Evolutionary conservation across 2,888 invertebrate species (phyloP).

Genomic region (Dicyrtomina minuta): DNA sequence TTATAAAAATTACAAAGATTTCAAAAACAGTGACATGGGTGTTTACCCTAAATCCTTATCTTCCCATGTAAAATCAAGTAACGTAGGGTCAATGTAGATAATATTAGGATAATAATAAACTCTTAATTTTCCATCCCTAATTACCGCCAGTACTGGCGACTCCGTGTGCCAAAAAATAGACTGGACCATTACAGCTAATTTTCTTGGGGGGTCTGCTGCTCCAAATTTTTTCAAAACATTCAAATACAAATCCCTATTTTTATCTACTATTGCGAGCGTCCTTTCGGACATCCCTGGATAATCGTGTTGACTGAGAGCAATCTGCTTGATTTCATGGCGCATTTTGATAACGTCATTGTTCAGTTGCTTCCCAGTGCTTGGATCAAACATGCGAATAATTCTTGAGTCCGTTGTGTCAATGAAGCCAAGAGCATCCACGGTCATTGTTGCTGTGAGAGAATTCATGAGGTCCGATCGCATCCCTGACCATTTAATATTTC

Average conservation of each 20-base stretch:
- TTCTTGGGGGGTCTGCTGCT: conserved; percentile 62
- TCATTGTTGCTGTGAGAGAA: conserved; percentile 74
- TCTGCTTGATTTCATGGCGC: conserved; percentile 74
- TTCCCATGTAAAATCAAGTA: conserved; percentile 65
- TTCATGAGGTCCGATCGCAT: conserved; percentile 80
- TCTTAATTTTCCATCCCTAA: conserved; percentile 74
- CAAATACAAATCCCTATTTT: conserved; percentile 82
- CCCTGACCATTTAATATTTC: conserved; percentile 81
- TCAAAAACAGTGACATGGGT: no score
- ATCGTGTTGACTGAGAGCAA: conserved; percentile 80
- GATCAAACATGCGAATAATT: conserved; percentile 77
- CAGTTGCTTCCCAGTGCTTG: conserved; percentile 72
- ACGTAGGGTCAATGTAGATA: conserved; percentile 69
- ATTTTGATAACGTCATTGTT: conserved; percentile 71
- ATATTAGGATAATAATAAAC: conserved; percentile 81
- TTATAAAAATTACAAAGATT: not conserved
- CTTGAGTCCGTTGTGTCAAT: conserved; percentile 75
- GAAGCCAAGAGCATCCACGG: conserved; percentile 82
- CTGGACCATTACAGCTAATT: conserved; percentile 66
- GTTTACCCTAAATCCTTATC: conserved; percentile 59
- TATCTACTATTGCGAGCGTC: conserved; percentile 83
- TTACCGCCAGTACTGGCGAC: conserved; percentile 74
- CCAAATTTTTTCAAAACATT: conserved; percentile 66
- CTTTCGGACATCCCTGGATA: conserved; percentile 76
- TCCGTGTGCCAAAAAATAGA: conserved; percentile 72